Base-by-base conservation (phyloP, 2,797 vertebrate genomes). In the Centropyge bicolor region DNA sequence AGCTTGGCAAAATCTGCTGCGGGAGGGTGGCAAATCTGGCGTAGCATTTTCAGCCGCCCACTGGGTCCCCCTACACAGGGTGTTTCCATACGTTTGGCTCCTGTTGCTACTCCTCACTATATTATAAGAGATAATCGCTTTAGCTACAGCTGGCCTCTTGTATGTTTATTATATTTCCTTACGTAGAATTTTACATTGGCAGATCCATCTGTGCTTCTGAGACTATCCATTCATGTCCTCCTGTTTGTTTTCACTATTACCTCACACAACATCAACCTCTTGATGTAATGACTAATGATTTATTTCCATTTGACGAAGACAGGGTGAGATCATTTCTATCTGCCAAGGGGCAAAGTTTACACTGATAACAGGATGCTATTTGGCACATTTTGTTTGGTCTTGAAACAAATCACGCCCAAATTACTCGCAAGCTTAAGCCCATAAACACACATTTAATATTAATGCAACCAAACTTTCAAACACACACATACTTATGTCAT, bases 191-290 rank as follows among this genome's bases (percentile, higher is more conserved):
- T 24, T 63, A 63, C 52, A 41, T 17, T 43, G 56, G 56, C 54
- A 46, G 41, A 70, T 68, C 20, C 61, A 65, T 62, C 52, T 72
- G 11, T 38, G 83, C 57, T 14, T 51, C 70, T 59, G 56, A 64
- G 59, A 72, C 31, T 56, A 52, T 65, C 61, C 67, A 57, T 46
- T 69, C 35, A 20, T 59, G 61, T 31, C 27, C 54, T n/a, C 48
- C 54, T 85, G 78, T 88, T 92, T 91, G 74, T 89, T 90, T 90
- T 86, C 54, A 83, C 74, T 74, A 22, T 80, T 68, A 66, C 60
- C 49, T 80, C 63, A 72, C 76, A 71, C 51, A 72, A 49, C 75
- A 71, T 88, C 85, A 88, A 78, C 89, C 59, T 76, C 81, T 84
- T 75, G 80, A 86, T 83, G 73, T 57, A 51, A 74, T 89, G 85